phyloP scores from a whole-genome alignment of 1,140 invertebrate species.

The Mamestra configurata region DNA sequence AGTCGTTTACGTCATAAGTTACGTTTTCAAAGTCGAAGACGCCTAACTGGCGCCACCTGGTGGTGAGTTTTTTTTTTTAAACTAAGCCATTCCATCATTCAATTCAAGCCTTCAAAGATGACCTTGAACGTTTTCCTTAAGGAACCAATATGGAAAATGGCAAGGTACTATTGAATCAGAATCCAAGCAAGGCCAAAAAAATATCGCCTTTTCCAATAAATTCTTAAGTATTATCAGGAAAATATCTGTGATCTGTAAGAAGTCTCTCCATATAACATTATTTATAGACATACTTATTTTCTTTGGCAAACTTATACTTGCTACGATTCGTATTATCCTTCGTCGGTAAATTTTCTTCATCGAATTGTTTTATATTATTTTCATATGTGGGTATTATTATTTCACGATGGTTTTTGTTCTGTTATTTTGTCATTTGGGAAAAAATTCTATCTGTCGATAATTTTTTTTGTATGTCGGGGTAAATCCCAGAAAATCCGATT shows the following conservation, averaged over 20 bases:
- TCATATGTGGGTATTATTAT: no score
- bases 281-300: neutral
- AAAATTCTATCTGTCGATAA: no score
- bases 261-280: neutral
- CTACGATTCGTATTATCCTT: neutral
- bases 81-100: no score
- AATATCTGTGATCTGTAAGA: neutral
- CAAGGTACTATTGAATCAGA: neutral
- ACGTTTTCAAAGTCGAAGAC: no score
- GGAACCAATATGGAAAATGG: neutral
- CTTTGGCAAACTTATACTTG: constrained; percentile 10
- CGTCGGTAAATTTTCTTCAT: neutral
- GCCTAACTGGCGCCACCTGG: no score
- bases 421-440: neutral
- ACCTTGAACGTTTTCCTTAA: neutral
- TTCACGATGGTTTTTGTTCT: no score
- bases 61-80: no score
- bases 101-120: no score
- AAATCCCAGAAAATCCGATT: no score
- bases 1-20: no score
- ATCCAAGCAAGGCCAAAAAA: neutral
- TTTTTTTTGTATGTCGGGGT: no score
- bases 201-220: neutral
- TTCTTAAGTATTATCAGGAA: constrained; percentile 16
- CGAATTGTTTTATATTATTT: neutral